These are phyloP conservation scores for Rhopilema esculentum DNA, from an alignment of 30 jellyfish, hydroid and myxozoan species.

Conservation along the genomic window DNA sequence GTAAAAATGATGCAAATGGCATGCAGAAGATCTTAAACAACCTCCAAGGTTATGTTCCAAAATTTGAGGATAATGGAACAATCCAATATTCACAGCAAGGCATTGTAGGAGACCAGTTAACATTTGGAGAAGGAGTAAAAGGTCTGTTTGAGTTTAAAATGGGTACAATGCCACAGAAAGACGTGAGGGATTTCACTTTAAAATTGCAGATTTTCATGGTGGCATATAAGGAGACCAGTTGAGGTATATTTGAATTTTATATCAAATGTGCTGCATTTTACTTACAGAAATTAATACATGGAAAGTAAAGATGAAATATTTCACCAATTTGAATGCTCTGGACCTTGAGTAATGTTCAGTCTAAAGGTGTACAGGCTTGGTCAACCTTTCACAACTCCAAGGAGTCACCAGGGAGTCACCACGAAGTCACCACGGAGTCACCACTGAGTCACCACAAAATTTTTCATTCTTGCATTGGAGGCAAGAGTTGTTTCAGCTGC, in stretches of 20 bases:
- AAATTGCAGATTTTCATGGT: conserved; percentile 7
- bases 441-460: background rate
- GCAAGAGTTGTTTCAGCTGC: conserved; percentile 7
- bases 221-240: background rate
- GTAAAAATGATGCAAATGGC: conserved; percentile 39
- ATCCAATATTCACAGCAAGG: conserved; percentile 18
- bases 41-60: conserved; percentile 21
- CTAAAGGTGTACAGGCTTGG: conserved; percentile 24
- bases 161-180: conserved; percentile 22
- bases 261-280: conserved; percentile 13
- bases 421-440: too few species aligned
- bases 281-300: background rate
- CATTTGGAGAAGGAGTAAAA: too few species aligned
- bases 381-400: conserved; percentile 1
- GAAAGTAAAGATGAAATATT: background rate
- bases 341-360: conserved; percentile 27
- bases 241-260: conserved; percentile 4
- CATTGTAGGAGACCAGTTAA: too few species aligned
- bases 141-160: conserved; percentile 3
- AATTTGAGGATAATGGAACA: conserved; percentile 20
- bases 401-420: background rate
- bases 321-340: too few species aligned
- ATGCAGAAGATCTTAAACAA: conserved; percentile 23
- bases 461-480: background rate
- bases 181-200: conserved; percentile 18